A percentile compares a stretch with the other conserved stretches of the same genome.
Evolutionary conservation across 2,113 vertebrate species (phyloP).

Genomic region (Melanocharis versteri): DNA sequence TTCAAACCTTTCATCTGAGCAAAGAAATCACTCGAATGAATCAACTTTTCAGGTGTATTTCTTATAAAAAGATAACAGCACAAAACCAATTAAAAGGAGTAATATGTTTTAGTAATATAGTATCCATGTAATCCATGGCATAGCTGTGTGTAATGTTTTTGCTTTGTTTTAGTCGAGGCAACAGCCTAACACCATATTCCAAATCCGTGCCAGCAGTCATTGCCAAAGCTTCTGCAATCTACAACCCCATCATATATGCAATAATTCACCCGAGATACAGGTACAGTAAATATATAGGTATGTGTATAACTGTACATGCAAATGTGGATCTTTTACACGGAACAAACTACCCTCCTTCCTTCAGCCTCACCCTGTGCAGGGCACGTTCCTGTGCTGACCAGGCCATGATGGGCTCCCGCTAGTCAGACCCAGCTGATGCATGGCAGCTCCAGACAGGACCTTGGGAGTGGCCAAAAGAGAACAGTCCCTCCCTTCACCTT

Average conservation of each 20-base stretch:
- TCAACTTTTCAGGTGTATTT: not conserved
- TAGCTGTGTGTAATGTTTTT: not conserved
- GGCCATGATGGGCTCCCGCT: accelerated
- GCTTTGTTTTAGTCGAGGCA: slow-evolving; percentile 59
- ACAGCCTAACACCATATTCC: slow-evolving; percentile 66
- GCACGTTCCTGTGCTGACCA: accelerated
- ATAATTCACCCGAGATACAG: slow-evolving; percentile 76
- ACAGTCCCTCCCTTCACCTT: not conserved
- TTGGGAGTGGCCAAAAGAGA: not conserved
- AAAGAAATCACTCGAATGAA: not conserved
- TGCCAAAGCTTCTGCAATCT: slow-evolving; percentile 73
- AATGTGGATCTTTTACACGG: not conserved
- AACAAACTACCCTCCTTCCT: not conserved
- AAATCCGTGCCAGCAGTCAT: slow-evolving; percentile 74
- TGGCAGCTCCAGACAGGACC: not conserved
- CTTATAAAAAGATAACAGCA: not conserved
- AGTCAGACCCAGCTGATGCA: not conserved
- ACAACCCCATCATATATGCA: slow-evolving; percentile 75
- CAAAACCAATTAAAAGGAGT: not conserved
- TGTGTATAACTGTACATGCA: not conserved
- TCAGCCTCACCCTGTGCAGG: not conserved
- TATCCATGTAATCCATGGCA: not conserved
- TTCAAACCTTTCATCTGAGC: not conserved
- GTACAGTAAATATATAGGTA: slow-evolving; percentile 47
- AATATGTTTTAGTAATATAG: not conserved